Percentiles rank a stretch among this genome's conserved stretches.
Conservation (phyloP, 2,797 vertebrate species). For the Aeoliscus strigatus region DNA sequence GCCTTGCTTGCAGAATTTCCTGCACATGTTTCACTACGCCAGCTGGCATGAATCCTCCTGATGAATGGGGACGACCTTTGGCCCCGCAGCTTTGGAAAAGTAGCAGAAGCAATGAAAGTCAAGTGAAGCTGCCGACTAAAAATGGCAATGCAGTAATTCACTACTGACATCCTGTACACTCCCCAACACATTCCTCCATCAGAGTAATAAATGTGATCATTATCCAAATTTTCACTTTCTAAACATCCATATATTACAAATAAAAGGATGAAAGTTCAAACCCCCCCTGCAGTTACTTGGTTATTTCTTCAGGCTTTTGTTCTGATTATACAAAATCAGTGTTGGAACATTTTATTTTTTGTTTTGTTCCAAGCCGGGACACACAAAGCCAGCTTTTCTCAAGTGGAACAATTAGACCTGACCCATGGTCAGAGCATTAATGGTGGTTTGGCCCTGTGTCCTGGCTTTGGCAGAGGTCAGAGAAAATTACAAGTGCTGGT, state of each 20-base stretch:
- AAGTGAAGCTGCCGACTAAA: conserved; percentile 22
- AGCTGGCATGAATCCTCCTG: conserved; percentile 47
- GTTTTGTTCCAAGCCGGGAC: conserved; percentile 29
- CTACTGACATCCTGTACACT: background rate
- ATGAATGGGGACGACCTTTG: conserved; percentile 63
- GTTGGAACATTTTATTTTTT: conserved; percentile 31
- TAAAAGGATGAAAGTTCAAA: background rate
- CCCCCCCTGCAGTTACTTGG: conserved; percentile 2
- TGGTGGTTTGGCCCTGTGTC: conserved; percentile 36
- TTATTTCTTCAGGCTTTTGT: conserved; percentile 21
- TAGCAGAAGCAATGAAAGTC: conserved; percentile 26
- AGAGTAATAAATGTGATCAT: conserved; percentile 17
- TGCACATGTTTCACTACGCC: conserved; percentile 59
- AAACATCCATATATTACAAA: conserved; percentile 4
- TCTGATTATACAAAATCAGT: conserved; percentile 24
- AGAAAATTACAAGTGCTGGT: conserved; percentile 9
- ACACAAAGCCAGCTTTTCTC: conserved; percentile 39
- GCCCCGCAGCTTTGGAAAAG: conserved; percentile 45
- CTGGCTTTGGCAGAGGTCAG: conserved; percentile 14
- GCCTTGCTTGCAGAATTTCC: conserved; percentile 65
- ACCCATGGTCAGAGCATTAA: conserved; percentile 31
- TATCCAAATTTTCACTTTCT: conserved; percentile 1
- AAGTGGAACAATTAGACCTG: conserved; percentile 55
- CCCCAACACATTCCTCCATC: background rate
- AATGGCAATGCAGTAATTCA: conserved; percentile 22